A percentile compares a stretch with the other conserved stretches of the same genome.
phyloP scores from a whole-genome alignment of 2,113 vertebrate genomes.

The Crotalus horridus region DNA sequence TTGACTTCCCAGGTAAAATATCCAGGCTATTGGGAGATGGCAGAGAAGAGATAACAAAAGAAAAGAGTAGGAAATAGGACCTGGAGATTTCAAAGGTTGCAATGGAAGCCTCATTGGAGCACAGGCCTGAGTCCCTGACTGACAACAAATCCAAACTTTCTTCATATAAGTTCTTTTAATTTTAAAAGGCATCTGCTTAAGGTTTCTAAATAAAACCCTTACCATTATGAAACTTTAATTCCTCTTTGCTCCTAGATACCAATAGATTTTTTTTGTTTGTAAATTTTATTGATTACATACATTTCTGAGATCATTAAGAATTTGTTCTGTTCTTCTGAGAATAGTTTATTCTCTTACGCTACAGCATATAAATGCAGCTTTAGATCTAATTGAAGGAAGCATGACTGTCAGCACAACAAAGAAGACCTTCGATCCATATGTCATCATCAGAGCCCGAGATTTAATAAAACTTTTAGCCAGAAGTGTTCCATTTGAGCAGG shows the following conservation, averaged over 20 bases:
- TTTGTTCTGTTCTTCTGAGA: not conserved
- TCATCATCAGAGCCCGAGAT: slow-evolving; percentile 89
- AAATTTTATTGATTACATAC: not conserved
- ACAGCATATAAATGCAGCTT: slow-evolving; percentile 79
- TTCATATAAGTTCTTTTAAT: not conserved
- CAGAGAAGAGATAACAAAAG: not conserved
- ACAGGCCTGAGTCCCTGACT: no score
- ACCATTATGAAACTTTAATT: not conserved
- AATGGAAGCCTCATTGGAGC: not conserved
- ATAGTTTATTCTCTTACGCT: slow-evolving; percentile 11
- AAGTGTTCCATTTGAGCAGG: slow-evolving; percentile 96
- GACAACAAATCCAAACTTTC: not conserved
- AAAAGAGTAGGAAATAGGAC: not conserved
- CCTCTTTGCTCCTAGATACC: not conserved
- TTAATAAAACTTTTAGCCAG: slow-evolving; percentile 92
- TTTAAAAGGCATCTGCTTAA: not conserved
- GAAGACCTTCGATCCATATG: slow-evolving; percentile 93
- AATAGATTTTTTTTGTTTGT: not conserved
- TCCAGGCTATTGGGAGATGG: no score
- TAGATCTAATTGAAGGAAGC: slow-evolving; percentile 96
- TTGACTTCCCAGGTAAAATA: not conserved
- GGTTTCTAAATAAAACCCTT: not conserved
- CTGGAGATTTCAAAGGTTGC: not conserved
- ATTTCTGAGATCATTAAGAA: not conserved
- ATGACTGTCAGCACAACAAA: slow-evolving; percentile 89